Evolutionary conservation across 2,888 invertebrate genomes (phyloP), one percentile per base, ranked within the genome.

Genomic region (Pyrrhia umbra): DNA sequence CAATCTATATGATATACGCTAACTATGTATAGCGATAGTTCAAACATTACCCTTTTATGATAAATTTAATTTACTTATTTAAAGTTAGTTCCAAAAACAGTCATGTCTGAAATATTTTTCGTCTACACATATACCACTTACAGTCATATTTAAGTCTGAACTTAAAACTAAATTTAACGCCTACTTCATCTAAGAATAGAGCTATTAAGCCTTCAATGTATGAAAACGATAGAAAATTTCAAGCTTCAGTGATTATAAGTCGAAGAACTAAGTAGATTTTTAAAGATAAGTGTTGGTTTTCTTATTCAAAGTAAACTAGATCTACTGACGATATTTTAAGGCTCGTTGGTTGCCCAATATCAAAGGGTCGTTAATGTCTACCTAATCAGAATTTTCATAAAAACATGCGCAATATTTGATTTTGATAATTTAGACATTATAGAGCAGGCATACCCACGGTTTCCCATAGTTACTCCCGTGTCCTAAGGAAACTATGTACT

Each of bases 141-240:
- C 8, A 37, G n/a, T 13, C 23, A 34, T 68, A 45, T 25, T 54
- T 61, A 27, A 4, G 42, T 21, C 43, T 45, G 39, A 62, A 20
- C 30, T 56, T 55, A 51, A 51, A 55, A 56, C 55, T 56, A 64
- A 64, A 51, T 68, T 56, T 64, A 56, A 51, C 40, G 49, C 18
- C 50, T 10, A 27, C 18, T 45, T 18, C 18, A 37, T 8, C 18
- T 56, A 15, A 51, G 10, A 40, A 46, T 25, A 50, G 49, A 42
- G 21, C 50, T 16, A 71, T 56, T 63, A 37, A 25, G 20, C 16
- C 34, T 21, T 9, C 15, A 18, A 68, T 64, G 46, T 50, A 64
- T 63, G 71, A 56, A 71, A 64, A 71, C 40, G 55, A 42, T 56
- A n/a, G 51, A 0, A 4, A 42, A 56, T 71, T 65, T 71, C 46